A percentile compares a stretch with the other conserved stretches of the same genome.
These are phyloP conservation scores for Diglossa cyanea DNA, from an alignment of 2,797 vertebrate species.

Conservation along the genomic window DNA sequence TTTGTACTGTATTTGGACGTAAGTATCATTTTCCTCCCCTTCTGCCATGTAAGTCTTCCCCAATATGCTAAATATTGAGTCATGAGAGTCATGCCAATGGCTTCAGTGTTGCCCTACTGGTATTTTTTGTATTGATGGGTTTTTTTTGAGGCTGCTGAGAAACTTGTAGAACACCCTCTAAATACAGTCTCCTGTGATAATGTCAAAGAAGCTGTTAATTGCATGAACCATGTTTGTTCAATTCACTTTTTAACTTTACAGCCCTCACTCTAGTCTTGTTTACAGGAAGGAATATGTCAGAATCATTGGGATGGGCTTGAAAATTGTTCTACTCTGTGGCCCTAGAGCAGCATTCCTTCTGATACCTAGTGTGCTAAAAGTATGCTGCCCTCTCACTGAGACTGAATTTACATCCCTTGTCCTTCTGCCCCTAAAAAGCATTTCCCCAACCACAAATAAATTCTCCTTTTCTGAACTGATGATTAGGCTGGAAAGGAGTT, in stretches of 20 bases:
- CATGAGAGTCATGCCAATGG: background rate
- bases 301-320: background rate
- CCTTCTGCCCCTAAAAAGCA: background rate
- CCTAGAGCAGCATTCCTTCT: background rate
- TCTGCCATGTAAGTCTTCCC: background rate
- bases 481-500: background rate
- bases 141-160: background rate
- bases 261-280: background rate
- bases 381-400: background rate
- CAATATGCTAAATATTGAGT: background rate
- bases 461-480: background rate
- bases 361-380: background rate
- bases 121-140: background rate
- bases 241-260: background rate
- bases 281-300: background rate
- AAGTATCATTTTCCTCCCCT: background rate
- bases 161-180: background rate
- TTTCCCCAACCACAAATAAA: background rate
- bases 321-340: background rate
- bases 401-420: background rate
- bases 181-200: background rate
- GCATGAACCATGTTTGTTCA: background rate
- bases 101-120: background rate
- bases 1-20: background rate
- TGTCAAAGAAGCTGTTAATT: background rate